These are phyloP conservation scores for Saccostrea echinata DNA, from an alignment of 1,140 invertebrate genomes.

Conservation along the genomic window DNA sequence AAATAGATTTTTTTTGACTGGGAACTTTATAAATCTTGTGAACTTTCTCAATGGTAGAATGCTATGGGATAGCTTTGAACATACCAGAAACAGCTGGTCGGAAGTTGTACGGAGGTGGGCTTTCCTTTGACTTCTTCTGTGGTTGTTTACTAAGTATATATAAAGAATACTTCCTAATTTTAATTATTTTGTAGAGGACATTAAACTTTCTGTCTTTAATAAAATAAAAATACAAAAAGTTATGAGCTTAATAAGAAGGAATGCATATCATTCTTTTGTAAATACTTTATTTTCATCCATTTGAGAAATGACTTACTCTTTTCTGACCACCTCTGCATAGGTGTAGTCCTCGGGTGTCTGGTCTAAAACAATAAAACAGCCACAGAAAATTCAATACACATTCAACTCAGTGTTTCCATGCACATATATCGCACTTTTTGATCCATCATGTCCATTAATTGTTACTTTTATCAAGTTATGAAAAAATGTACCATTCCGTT, in stretches of 20 bases:
- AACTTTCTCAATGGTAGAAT: too few species aligned
- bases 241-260: background rate
- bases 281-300: background rate
- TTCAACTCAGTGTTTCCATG: too few species aligned
- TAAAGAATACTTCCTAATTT: background rate
- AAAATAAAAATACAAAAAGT: too few species aligned
- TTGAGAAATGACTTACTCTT: background rate
- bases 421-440: too few species aligned
- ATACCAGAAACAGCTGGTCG: constrained; percentile 53
- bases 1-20: too few species aligned
- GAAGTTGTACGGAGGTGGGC: constrained; percentile 55
- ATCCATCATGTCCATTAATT: too few species aligned
- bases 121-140: constrained; percentile 45
- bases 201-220: too few species aligned
- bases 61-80: background rate
- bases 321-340: background rate
- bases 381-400: too few species aligned
- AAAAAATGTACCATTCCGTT: too few species aligned
- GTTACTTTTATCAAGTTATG: too few species aligned
- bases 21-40: too few species aligned
- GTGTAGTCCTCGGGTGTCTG: background rate
- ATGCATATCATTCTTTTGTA: background rate
- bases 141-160: background rate
- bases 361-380: background rate
- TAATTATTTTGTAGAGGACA: too few species aligned